Conservation (phyloP, 2,888 invertebrate genomes). For the Idaea biselata region DNA sequence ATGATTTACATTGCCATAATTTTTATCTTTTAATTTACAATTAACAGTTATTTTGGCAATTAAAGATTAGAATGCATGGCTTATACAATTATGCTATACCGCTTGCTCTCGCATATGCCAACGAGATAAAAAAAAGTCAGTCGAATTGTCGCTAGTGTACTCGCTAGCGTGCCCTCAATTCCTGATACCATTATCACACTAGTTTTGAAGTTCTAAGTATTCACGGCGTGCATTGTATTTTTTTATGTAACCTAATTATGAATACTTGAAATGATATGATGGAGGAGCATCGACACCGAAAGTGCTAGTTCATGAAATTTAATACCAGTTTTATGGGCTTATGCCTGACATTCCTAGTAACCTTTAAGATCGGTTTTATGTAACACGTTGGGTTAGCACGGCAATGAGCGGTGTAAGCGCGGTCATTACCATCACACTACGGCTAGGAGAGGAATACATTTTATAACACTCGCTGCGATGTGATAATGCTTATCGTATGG, state of each 20-base stretch:
- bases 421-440: slow-evolving; percentile 12
- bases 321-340: slow-evolving; percentile 24
- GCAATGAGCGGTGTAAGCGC: slow-evolving; percentile 12
- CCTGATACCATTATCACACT: slow-evolving; percentile 41
- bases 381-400: slow-evolving; percentile 20
- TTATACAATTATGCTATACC: slow-evolving; percentile 8
- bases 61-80: not conserved
- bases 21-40: not conserved
- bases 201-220: not conserved
- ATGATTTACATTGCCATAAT: no score
- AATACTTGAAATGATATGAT: slow-evolving; percentile 22
- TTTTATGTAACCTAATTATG: not conserved
- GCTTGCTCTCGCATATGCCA: slow-evolving; percentile 22
- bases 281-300: slow-evolving; percentile 25
- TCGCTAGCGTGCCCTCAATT: slow-evolving; percentile 48
- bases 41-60: not conserved
- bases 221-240: not conserved
- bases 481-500: slow-evolving; percentile 65
- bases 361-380: slow-evolving; percentile 27
- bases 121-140: slow-evolving; percentile 33
- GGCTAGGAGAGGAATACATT: not conserved
- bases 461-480: slow-evolving; percentile 40
- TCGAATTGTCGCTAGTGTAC: slow-evolving; percentile 45
- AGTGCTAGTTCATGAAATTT: slow-evolving; percentile 17
- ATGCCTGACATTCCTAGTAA: slow-evolving; percentile 21